phyloP scores from a whole-genome alignment of 2,888 invertebrate genomes.

The Rotaria socialis region DNA sequence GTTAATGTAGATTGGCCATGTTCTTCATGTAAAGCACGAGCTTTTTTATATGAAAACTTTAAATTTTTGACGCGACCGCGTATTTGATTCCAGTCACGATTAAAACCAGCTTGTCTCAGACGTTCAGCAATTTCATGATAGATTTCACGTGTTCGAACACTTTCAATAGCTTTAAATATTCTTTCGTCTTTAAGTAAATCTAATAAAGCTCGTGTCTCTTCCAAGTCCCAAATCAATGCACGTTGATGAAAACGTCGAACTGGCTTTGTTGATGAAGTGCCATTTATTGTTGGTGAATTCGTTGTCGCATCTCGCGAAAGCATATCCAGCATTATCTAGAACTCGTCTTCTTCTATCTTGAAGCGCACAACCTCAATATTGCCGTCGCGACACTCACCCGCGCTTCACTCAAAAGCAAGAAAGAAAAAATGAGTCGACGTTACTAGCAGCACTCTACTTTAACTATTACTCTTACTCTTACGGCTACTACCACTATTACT shows the following conservation, averaged over 20 bases:
- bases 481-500: neutral
- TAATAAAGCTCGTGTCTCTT: constrained; percentile 30
- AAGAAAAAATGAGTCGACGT: neutral
- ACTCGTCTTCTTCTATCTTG: neutral
- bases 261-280: neutral
- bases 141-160: constrained; percentile 32
- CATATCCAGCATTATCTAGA: neutral
- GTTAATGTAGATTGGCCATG: constrained; percentile 13
- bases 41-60: constrained; percentile 33
- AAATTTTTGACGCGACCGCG: constrained; percentile 28
- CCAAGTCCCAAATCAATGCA: constrained; percentile 25
- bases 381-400: neutral
- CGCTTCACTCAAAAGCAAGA: neutral
- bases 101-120: constrained; percentile 17
- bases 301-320: neutral
- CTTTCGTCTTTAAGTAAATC: constrained; percentile 27
- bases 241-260: constrained; percentile 36
- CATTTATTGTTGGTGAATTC: neutral
- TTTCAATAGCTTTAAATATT: constrained; percentile 35
- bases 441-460: neutral
- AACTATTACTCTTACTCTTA: neutral
- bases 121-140: constrained; percentile 33
- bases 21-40: constrained; percentile 19
- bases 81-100: constrained; percentile 36
- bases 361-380: neutral